phyloP scores from a whole-genome alignment of 2,113 vertebrate genomes.

The Osmerus eperlanus region DNA sequence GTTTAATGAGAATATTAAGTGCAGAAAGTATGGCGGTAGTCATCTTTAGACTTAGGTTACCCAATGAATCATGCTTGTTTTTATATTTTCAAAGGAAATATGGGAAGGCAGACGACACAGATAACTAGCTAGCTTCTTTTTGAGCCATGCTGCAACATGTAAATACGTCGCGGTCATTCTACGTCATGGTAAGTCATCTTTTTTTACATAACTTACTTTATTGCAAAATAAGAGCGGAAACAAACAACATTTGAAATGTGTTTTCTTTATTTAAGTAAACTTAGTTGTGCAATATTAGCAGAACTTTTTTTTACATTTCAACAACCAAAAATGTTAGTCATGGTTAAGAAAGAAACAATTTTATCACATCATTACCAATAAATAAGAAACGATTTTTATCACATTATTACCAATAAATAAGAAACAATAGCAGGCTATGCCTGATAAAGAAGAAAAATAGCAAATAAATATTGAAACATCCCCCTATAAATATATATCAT shows the following conservation, averaged over 20 bases:
- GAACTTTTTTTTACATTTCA: too few species aligned
- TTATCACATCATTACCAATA: not conserved
- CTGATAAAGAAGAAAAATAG: not conserved
- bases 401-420: not conserved
- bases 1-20: slow-evolving; percentile 61
- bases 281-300: too few species aligned
- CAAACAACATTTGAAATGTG: too few species aligned
- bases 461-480: not conserved
- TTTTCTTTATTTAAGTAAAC: too few species aligned
- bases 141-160: not conserved
- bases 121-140: too few species aligned
- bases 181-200: too few species aligned
- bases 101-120: too few species aligned
- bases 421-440: too few species aligned
- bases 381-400: not conserved
- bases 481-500: not conserved
- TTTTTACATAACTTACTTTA: too few species aligned
- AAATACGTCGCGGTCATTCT: too few species aligned
- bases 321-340: too few species aligned
- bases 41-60: slow-evolving; percentile 43
- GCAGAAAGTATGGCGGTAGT: slow-evolving; percentile 54
- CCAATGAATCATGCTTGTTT: not conserved
- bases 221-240: too few species aligned
- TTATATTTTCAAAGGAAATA: not conserved
- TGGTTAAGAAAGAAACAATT: not conserved